Evolutionary conservation across 2,888 invertebrate genomes (phyloP).

Genomic region (Mesopsocus fuscifrons): DNA sequence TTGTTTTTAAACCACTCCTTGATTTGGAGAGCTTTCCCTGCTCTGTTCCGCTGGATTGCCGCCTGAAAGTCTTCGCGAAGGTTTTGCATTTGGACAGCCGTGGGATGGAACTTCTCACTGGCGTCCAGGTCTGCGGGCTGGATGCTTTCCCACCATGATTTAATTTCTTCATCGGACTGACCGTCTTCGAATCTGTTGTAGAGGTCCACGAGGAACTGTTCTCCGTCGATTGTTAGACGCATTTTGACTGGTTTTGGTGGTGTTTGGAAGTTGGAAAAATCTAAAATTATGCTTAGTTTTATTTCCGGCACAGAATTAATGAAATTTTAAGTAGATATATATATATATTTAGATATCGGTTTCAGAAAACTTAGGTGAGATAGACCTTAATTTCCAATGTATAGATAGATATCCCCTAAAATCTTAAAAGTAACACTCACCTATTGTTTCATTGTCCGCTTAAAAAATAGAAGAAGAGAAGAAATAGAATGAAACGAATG

Average conservation of each 20-base stretch:
- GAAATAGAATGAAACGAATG: background rate
- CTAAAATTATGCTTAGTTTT: too few relatives aligned
- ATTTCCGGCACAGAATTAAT: too few relatives aligned
- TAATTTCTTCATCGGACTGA: conserved; percentile 1
- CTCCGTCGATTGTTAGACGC: background rate
- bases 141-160: conserved; percentile 1
- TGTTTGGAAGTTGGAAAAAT: too few relatives aligned
- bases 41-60: background rate
- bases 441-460: background rate
- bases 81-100: background rate
- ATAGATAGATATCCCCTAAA: too few relatives aligned
- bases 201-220: background rate
- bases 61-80: background rate
- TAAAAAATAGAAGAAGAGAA: too few relatives aligned
- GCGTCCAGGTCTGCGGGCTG: background rate
- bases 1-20: conserved; percentile 1
- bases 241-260: background rate
- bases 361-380: too few relatives aligned
- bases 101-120: background rate
- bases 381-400: too few relatives aligned
- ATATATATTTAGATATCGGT: too few relatives aligned
- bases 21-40: background rate
- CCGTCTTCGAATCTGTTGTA: background rate
- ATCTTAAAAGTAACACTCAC: too few relatives aligned
- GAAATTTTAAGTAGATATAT: too few relatives aligned